Base-by-base conservation (phyloP, 2,888 invertebrate genomes). In the Baccha elongata region DNA sequence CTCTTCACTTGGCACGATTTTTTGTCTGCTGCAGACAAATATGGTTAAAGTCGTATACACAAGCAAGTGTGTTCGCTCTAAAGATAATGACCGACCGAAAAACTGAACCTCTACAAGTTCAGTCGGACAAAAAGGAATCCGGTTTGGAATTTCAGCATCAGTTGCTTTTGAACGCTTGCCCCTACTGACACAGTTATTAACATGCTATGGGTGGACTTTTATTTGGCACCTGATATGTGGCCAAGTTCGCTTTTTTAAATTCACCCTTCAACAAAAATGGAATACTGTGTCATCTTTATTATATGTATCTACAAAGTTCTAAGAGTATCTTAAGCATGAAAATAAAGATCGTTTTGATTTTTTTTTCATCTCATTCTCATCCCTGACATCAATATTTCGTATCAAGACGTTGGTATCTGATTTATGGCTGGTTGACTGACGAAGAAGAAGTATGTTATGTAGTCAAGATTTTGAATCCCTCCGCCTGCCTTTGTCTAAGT, bases 91-190 rank as follows among this genome's bases (percentile, higher is more conserved):
- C 81, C 73, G 64, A 83, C 71, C 76, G 60, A 53, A 53, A 69
- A 69, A 42, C 55, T 71, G 40, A 72, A 48, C 52, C 46, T n/a
- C n/a, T 71, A 55, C 78, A 83, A 83, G 83, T 83, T 83, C 83
- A 83, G 48, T 37, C 35, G 62, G 52, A 83, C 42, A 52, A 44
- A 50, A 42, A 29, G 72, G 60, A 78, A 78, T 83, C 83, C 72
- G 83, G 83, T 83, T 83, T 83, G 53, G 67, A 83, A 73, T 83
- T 83, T 83, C 64, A 72, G 78, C 83, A 64, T 78, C 78, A 64
- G 55, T 83, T 72, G 21, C 42, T 67, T 62, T 67, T 48, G 53
- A 73, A 62, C 21, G 26, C 37, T 60, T 26, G 53, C 52, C 52
- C 71, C 81, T 78, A 78, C 78, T 83, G 83, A 68, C 83, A 83